Evolutionary conservation across 2,113 vertebrate species (phyloP).

Genomic region (Symphodus melops): DNA sequence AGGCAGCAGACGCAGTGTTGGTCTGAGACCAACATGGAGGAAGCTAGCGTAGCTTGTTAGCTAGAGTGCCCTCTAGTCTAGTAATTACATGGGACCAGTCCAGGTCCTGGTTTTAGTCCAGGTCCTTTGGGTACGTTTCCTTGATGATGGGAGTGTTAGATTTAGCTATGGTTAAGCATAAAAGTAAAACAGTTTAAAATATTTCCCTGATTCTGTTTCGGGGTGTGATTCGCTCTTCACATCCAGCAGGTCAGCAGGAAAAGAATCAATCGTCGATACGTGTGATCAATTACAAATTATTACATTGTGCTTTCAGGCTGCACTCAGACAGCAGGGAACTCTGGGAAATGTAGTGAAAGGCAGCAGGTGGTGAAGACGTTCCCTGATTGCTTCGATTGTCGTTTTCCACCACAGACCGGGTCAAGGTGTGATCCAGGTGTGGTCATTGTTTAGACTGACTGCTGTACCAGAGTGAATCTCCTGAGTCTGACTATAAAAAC

Average conservation of each 20-base stretch:
- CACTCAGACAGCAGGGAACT: slow-evolving; percentile 45
- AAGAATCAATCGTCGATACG: slow-evolving; percentile 13
- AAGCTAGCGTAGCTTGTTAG: not conserved
- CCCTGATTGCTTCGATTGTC: slow-evolving; percentile 71
- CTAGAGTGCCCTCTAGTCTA: not conserved
- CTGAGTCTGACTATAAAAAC: slow-evolving; percentile 60
- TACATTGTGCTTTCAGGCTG: slow-evolving; percentile 62
- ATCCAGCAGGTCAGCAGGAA: slow-evolving; percentile 45
- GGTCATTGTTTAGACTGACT: not conserved
- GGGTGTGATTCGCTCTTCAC: slow-evolving; percentile 27
- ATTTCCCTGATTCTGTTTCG: slow-evolving; percentile 39
- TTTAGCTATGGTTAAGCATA: not conserved
- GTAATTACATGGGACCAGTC: too few species aligned
- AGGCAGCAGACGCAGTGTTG: too few species aligned
- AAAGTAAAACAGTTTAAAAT: slow-evolving; percentile 11
- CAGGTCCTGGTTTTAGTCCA: not conserved
- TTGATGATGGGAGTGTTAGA: not conserved
- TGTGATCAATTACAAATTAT: slow-evolving; percentile 7
- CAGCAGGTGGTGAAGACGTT: slow-evolving; percentile 37
- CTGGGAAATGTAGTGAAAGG: slow-evolving; percentile 72
- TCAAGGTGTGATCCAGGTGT: slow-evolving; percentile 9
- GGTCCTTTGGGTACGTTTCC: not conserved
- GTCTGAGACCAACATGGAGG: not conserved
- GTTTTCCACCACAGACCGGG: slow-evolving; percentile 6
- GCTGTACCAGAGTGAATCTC: slow-evolving; percentile 39